Percentiles rank a stretch among this genome's conserved stretches.
These are phyloP conservation scores for Drosophila parvula DNA, from an alignment of 1,140 invertebrate genomes.

Conservation along the genomic window DNA sequence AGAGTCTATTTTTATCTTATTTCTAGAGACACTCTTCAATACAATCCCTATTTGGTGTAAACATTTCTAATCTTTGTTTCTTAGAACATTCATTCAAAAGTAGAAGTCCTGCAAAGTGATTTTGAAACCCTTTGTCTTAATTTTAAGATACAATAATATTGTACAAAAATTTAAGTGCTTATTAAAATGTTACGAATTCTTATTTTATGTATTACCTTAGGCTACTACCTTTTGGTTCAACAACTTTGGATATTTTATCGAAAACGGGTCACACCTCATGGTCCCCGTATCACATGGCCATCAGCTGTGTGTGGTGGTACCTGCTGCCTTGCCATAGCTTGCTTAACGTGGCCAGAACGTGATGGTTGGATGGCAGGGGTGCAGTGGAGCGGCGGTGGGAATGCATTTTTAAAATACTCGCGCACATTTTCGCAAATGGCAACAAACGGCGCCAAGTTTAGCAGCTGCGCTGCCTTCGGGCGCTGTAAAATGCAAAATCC, in stretches of 20 bases:
- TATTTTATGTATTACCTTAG: neutral
- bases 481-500: conserved; percentile 69
- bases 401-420: conserved; percentile 82
- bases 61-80: no score
- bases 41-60: no score
- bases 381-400: conserved; percentile 15
- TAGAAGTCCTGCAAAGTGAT: no score
- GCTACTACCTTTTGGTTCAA: neutral
- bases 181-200: neutral
- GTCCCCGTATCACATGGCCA: conserved; percentile 25
- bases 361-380: conserved; percentile 16
- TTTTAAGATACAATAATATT: no score
- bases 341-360: conserved; percentile 34
- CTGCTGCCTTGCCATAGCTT: conserved; percentile 1
- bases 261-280: neutral
- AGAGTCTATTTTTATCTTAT: no score
- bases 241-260: conserved; percentile 2
- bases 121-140: no score
- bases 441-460: conserved; percentile 81
- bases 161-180: neutral
- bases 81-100: no score
- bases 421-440: conserved; percentile 77
- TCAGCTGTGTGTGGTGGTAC: neutral
- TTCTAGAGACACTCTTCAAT: no score
- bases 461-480: conserved; percentile 72